Evolutionary conservation across 2,888 invertebrate species (phyloP).

Genomic region (Lithophane leautieri): DNA sequence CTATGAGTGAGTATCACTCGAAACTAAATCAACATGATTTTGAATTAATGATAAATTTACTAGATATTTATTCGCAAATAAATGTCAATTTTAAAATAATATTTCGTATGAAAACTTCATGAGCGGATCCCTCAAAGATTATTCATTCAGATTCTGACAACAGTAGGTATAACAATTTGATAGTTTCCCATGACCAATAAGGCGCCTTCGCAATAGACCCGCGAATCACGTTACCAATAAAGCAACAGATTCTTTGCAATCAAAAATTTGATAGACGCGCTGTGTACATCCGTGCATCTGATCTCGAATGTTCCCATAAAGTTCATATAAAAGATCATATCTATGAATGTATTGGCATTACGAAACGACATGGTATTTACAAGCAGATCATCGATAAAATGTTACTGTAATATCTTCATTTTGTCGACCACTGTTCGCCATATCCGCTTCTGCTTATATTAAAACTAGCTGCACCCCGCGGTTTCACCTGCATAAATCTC

Average conservation of each 20-base stretch:
- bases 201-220: constrained; percentile 66
- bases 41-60: no score
- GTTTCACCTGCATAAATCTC: no score
- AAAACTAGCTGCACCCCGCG: no score
- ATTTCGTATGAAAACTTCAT: constrained; percentile 18
- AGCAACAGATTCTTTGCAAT: constrained; percentile 68
- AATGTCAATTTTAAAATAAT: not conserved
- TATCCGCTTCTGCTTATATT: constrained; percentile 17
- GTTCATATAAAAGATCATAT: constrained; percentile 53
- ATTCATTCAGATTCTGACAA: constrained; percentile 62
- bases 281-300: constrained; percentile 46
- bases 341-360: constrained; percentile 52
- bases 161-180: constrained; percentile 47
- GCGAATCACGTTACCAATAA: constrained; percentile 70
- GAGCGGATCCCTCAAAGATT: constrained; percentile 37
- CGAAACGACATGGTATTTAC: constrained; percentile 47
- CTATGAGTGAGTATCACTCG: no score
- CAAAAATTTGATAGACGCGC: constrained; percentile 55
- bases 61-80: no score
- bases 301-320: constrained; percentile 56
- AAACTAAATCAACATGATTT: no score
- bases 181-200: constrained; percentile 78
- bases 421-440: not conserved
- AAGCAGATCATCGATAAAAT: constrained; percentile 36
- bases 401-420: constrained; percentile 21